Evolutionary conservation across 30 jellyfish, hydroid and myxozoan genomes (phyloP).

Genomic region (Turritopsis rubra): DNA sequence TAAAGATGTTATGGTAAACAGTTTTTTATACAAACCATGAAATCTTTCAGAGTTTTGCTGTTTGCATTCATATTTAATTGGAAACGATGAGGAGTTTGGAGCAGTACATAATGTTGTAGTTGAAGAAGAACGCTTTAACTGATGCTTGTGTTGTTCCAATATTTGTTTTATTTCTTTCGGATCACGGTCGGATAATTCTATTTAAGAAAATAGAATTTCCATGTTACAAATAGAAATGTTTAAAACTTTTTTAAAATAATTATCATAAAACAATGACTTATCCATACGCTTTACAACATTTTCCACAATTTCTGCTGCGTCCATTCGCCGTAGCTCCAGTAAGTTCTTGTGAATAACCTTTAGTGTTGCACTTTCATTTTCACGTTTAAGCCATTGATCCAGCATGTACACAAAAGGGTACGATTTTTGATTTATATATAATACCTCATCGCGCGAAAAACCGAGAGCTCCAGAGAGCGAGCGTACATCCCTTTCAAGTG

Average conservation of each 20-base stretch:
- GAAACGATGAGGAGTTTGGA: background rate
- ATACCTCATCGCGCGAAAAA: conserved; percentile 4
- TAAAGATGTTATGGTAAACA: background rate
- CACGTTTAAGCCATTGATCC: conserved; percentile 27
- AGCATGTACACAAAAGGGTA: conserved; percentile 23
- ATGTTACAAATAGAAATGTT: background rate
- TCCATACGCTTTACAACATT: conserved; percentile 18
- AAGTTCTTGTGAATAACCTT: background rate
- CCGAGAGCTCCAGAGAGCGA: conserved; percentile 28
- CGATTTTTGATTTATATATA: background rate
- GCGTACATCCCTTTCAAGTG: conserved; percentile 29
- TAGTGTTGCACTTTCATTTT: conserved; percentile 22
- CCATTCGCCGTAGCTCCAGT: conserved; percentile 18
- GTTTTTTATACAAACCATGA: background rate
- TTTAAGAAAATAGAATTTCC: background rate
- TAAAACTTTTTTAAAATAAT: background rate
- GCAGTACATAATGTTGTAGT: background rate
- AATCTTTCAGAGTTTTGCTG: background rate
- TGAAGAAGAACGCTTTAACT: conserved; percentile 5
- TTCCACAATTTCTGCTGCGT: conserved; percentile 34
- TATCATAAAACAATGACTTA: background rate
- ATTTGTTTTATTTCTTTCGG: conserved; percentile 9
- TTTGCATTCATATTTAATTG: background rate
- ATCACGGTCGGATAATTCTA: conserved; percentile 7
- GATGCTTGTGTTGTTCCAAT: background rate